Base-by-base conservation (phyloP, 1,140 invertebrate species). In the Calephelis nemesis region DNA sequence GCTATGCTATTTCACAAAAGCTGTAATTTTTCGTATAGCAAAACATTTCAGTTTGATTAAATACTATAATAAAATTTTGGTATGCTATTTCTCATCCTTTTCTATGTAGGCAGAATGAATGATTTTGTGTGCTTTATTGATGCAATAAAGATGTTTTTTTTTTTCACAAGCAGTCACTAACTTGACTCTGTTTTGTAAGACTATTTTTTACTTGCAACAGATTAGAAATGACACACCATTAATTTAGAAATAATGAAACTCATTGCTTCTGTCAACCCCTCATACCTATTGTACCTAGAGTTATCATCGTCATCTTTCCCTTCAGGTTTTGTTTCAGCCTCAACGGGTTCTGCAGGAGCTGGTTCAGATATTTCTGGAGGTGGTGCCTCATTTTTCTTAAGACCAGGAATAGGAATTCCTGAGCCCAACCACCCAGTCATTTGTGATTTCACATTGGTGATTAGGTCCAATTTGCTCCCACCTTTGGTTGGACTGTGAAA, bases 261-360 rank as follows among this genome's bases (percentile, higher is more conserved):
- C 90, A 90, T 90, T 87, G 71, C 69, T 82, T 90, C 86, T 77
- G 88, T 83, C 77, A 82, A 83, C 83, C 93, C 93, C 93, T 92
- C 93, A 90, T 94, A 94, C 93, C 93, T 94, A 94, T 92, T 93
- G 92, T 94, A 95, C 95, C 95, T 96, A 87, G 95, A 96, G 93
- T 95, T 96, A 91, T 96, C 96, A 87, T 97, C 96, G 88, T 96
- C 96, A 75, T 96, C 95, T 90, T 95, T 96, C 74, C 91, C 90
- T 73, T 85, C 85, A 7, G 90, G 81, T 72, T 93, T 93, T 70
- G 85, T 73, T 71, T 93, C 92, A 68, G 92, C 80, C 75, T 93
- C 92, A 30, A 78, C 83, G 19, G 92, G 84, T 75, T 94, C 92
- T 40, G 91, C 85, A 3, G 91, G 83, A 6, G 85, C 79, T 39